phyloP scores from a whole-genome alignment of 2,797 vertebrate species.

The Sus cebifrons region DNA sequence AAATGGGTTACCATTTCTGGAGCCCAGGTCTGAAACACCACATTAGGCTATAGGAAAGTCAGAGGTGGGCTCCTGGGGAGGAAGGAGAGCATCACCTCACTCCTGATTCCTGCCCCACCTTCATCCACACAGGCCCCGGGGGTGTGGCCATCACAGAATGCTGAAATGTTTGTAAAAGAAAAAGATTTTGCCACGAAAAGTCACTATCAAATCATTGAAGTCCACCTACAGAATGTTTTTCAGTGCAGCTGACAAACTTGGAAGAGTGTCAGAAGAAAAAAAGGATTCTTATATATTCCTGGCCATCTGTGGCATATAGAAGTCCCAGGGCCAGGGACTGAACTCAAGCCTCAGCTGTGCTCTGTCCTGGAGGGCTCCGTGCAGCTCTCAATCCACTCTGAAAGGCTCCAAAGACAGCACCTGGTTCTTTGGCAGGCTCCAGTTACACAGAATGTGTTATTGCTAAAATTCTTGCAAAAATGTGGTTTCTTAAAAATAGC shows the following conservation, averaged over 20 bases:
- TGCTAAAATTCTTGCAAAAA: background rate
- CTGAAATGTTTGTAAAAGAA: background rate
- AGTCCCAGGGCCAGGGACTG: too few species aligned
- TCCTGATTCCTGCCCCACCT: background rate
- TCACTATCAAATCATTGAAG: background rate
- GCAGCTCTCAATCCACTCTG: background rate
- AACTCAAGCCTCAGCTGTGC: too few species aligned
- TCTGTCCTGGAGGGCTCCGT: rapidly evolving
- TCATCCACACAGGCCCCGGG: too few species aligned
- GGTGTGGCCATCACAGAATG: too few species aligned
- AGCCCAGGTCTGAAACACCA: background rate
- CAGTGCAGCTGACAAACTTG: background rate
- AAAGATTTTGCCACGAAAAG: background rate
- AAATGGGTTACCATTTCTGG: background rate
- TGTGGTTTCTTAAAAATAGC: background rate
- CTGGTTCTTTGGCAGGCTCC: background rate
- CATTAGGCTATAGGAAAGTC: background rate
- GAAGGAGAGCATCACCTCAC: background rate
- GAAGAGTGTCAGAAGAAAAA: background rate
- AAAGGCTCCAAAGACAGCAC: too few species aligned
- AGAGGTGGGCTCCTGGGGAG: background rate
- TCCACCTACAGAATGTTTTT: background rate
- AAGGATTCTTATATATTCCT: background rate
- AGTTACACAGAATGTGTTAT: background rate
- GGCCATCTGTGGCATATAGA: too few species aligned